Evolutionary conservation across 2,113 vertebrate genomes (phyloP), one percentile per base, ranked within the genome.

Genomic region (Daboia siamensis): DNA sequence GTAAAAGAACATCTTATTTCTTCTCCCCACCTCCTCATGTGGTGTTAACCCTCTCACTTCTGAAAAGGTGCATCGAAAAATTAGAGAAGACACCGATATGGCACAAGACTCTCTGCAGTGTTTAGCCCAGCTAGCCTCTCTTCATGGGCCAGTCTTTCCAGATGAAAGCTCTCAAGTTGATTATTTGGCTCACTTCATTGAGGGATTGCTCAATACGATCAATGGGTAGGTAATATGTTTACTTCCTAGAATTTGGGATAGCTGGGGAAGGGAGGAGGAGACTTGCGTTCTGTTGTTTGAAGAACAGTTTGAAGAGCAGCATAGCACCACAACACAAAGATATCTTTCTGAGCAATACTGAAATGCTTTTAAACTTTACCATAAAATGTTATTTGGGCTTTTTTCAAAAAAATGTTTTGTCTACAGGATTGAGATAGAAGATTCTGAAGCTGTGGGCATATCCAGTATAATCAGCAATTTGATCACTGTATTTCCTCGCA

Each of bases 1-100:
- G 94, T 94, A 97, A 97, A 97, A 97, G 96, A 96, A 96, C 55
- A 54, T 95, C 96, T 95, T 97, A 95, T 94, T 93, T 97, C 48
- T 48, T 86, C 23, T 97, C 57, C 57, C 44, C 85, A 61, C 80
- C 54, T n/a, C n/a, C 97, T 96, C 5, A 3, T 95, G 95, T 96
- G 94, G 95, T 97, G 97, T 96, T 96, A 95, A 97, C 95, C 87
- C 46, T 96, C 95, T 95, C 91, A 8, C 95, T 96, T 96, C 95
- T 95, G 96, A 96, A 95, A 98, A 99, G 99, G 99, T 99, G 91
- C 99, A 99, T 98, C 98, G 98, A 96, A 99, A 99, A 98, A 99
- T 99, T 96, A 98, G 99, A 94, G 99, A 99, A 96, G 99, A 99
- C 97, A 99, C 99, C 1, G 99, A 99, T 97, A 99, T 99, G 99